Evolutionary conservation across 2,113 vertebrate genomes (phyloP).

Genomic region (Vicugna pacos): DNA sequence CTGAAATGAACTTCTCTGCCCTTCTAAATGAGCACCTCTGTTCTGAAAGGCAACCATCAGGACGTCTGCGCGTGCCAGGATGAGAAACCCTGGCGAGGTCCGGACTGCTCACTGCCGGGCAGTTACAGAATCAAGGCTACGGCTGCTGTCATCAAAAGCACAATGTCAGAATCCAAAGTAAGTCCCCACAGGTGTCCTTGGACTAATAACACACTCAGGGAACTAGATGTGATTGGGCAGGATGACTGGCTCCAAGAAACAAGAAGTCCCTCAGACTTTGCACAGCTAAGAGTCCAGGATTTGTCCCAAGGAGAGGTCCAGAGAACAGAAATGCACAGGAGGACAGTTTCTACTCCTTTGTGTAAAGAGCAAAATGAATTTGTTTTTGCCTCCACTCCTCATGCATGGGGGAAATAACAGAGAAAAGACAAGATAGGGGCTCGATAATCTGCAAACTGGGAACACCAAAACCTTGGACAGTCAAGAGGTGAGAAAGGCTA

Average conservation of each 20-base stretch:
- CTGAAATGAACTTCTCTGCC: not conserved
- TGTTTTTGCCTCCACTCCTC: not conserved
- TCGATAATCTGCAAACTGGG: not conserved
- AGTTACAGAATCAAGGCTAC: not conserved
- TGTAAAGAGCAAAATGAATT: not conserved
- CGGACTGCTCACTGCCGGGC: not conserved
- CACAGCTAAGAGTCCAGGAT: not conserved
- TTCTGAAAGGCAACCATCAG: not conserved
- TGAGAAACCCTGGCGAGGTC: not conserved
- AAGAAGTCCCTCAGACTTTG: not conserved
- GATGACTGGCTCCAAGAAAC: not conserved
- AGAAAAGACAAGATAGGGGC: not conserved
- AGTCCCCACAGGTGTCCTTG: not conserved
- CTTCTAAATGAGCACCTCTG: not conserved
- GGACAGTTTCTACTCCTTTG: not conserved
- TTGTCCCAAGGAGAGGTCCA: not conserved
- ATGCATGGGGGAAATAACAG: not conserved
- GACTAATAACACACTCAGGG: not conserved
- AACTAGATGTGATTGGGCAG: not conserved
- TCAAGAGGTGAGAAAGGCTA: not conserved
- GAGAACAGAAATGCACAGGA: not conserved
- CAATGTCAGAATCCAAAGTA: not conserved
- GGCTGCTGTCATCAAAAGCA: no score
- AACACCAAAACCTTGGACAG: not conserved
- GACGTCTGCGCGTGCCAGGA: not conserved